These are phyloP conservation scores for Zaprionus taronus DNA, from an alignment of 1,140 invertebrate species.

Conservation along the genomic window DNA sequence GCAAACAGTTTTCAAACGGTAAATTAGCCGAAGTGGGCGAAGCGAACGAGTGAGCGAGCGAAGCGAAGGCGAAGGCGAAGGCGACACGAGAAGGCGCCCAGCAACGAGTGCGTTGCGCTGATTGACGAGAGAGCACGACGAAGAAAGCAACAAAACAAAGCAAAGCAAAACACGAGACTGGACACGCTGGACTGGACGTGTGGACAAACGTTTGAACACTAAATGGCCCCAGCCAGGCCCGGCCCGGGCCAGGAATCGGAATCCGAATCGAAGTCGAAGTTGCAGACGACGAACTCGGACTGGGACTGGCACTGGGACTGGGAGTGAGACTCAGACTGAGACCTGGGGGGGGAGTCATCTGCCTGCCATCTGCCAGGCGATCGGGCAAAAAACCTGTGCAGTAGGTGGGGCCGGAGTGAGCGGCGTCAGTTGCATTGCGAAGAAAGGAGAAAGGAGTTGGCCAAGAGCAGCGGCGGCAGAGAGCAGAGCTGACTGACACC, in stretches of 20 bases:
- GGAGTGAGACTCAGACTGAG: background rate
- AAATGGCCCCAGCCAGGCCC: slow-evolving; percentile 51
- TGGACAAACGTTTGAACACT: slow-evolving; percentile 81
- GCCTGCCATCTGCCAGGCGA: slow-evolving; percentile 32
- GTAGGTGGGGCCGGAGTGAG: slow-evolving; percentile 25
- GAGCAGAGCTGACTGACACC: background rate
- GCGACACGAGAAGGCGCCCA: slow-evolving; percentile 29
- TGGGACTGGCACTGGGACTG: no score
- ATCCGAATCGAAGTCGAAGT: slow-evolving; percentile 23
- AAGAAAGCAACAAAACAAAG: background rate
- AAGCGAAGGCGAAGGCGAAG: background rate
- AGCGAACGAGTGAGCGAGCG: slow-evolving; percentile 4
- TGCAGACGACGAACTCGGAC: slow-evolving; percentile 3
- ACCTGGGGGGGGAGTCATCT: slow-evolving; percentile 29
- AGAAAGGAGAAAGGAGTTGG: slow-evolving; percentile 74
- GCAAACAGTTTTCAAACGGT: slow-evolving; percentile 73
- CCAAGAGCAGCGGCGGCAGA: slow-evolving; percentile 24
- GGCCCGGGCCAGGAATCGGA: slow-evolving; percentile 34
- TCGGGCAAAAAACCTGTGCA: slow-evolving; percentile 43
- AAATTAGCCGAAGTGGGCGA: slow-evolving; percentile 39
- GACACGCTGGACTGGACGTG: slow-evolving; percentile 72
- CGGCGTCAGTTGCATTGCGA: slow-evolving; percentile 47
- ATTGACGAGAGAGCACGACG: slow-evolving; percentile 10
- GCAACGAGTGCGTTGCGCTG: slow-evolving; percentile 32
- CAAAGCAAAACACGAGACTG: slow-evolving; percentile 34